Conservation (phyloP, 2,797 vertebrate genomes). For the Semaprochilodus insignis region DNA sequence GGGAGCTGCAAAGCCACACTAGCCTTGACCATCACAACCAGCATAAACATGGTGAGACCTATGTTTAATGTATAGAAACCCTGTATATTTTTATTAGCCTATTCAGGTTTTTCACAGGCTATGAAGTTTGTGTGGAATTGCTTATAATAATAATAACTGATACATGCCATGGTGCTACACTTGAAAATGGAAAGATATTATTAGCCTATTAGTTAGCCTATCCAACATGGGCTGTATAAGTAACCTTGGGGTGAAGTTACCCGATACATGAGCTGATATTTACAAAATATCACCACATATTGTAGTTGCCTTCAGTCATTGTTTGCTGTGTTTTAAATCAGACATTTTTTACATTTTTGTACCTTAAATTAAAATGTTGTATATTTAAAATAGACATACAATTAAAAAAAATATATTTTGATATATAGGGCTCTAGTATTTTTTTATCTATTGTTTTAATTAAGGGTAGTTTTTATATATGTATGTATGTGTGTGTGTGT, state of each 20-base stretch:
- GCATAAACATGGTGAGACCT: constrained; percentile 78
- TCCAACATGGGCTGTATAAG: background rate
- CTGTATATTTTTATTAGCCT: background rate
- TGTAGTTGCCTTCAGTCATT: background rate
- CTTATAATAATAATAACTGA: background rate
- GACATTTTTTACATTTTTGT: background rate
- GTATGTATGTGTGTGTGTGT: too few relatives aligned
- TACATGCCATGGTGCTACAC: background rate
- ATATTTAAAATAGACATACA: background rate
- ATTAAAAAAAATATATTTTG: background rate
- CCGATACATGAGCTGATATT: background rate
- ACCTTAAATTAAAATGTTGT: background rate
- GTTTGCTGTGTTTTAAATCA: background rate
- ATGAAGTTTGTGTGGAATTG: background rate
- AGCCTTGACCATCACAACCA: constrained; percentile 42
- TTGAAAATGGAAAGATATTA: background rate
- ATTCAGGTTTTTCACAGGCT: background rate
- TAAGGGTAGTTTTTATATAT: too few relatives aligned
- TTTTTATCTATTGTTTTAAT: too few relatives aligned
- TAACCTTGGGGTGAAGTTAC: too few relatives aligned
- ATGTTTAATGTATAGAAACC: background rate
- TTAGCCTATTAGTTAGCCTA: too few relatives aligned
- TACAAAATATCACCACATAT: background rate
- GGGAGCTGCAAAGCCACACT: constrained; percentile 19
- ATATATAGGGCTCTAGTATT: background rate